phyloP scores from a whole-genome alignment of 2,888 invertebrate genomes.

The Macaria liturata region DNA sequence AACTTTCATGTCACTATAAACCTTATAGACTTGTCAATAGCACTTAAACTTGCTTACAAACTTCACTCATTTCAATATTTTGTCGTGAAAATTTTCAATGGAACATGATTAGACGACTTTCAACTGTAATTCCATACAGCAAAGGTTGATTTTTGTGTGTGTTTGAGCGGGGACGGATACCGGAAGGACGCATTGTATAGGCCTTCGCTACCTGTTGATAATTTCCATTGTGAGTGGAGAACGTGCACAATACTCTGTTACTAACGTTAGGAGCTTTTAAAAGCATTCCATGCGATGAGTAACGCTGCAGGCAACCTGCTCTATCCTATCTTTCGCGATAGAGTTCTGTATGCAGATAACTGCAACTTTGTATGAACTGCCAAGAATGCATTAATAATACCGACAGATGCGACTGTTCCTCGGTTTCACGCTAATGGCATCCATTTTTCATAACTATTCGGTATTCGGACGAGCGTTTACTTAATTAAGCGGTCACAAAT shows the following conservation, averaged over 20 bases:
- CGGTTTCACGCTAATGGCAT: constrained; percentile 1
- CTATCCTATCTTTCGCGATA: constrained; percentile 47
- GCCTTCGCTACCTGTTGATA: constrained; percentile 79
- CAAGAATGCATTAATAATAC: constrained; percentile 6
- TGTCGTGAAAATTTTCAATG: constrained; percentile 37
- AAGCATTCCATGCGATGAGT: constrained; percentile 67
- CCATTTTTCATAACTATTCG: constrained; percentile 4
- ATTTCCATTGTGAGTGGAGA: constrained; percentile 68
- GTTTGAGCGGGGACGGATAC: constrained; percentile 52
- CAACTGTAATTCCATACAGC: constrained; percentile 26
- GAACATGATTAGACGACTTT: constrained; percentile 25
- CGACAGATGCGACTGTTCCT: constrained; percentile 2
- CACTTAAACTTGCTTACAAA: constrained; percentile 37
- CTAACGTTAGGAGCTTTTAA: constrained; percentile 56
- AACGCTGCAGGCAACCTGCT: constrained; percentile 41
- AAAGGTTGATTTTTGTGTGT: constrained; percentile 42
- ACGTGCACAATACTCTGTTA: constrained; percentile 61
- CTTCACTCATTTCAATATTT: constrained; percentile 23
- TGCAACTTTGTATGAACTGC: constrained; percentile 27
- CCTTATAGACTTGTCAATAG: constrained; percentile 33
- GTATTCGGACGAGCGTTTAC: constrained; percentile 1
- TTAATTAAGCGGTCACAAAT: constrained; percentile 1
- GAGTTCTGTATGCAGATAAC: constrained; percentile 23
- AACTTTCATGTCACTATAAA: constrained; percentile 31
- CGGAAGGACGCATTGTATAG: constrained; percentile 76